Percentiles rank a stretch among this genome's conserved stretches.
Evolutionary conservation across 1,140 invertebrate genomes (phyloP).

Genomic region (Anadara kagoshimensis): DNA sequence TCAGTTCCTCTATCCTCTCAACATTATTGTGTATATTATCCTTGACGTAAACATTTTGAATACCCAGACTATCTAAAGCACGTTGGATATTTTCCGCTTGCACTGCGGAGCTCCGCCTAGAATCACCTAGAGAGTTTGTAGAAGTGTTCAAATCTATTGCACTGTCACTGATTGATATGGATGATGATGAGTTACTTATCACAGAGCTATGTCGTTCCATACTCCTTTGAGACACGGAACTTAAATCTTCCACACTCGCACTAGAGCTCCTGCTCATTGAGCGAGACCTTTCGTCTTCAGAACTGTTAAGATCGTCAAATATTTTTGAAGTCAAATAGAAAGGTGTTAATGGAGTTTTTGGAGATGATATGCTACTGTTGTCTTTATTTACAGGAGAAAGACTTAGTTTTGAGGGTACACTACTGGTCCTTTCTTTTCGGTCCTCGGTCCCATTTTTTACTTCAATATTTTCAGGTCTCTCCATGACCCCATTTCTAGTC

Average conservation of each 20-base stretch:
- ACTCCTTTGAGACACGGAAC: conserved; percentile 40
- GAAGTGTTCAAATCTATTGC: conserved; percentile 36
- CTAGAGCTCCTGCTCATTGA: conserved; percentile 65
- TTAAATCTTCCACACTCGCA: conserved; percentile 68
- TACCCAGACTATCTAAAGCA: conserved; percentile 59
- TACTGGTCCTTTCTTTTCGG: background rate
- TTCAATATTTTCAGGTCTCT: background rate
- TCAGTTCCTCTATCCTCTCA: conserved; percentile 77
- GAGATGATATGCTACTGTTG: conserved; percentile 13
- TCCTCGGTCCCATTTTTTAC: no score
- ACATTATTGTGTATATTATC: conserved; percentile 35
- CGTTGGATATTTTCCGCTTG: conserved; percentile 52
- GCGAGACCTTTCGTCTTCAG: conserved; percentile 41
- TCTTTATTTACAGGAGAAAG: background rate
- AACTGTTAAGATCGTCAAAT: conserved; percentile 46
- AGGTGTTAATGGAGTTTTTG: conserved; percentile 53
- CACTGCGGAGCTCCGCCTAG: conserved; percentile 32
- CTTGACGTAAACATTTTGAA: conserved; percentile 50
- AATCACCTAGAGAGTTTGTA: conserved; percentile 6
- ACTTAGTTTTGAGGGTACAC: background rate
- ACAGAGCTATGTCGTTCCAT: conserved; percentile 63
- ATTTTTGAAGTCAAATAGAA: conserved; percentile 44
- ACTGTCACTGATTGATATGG: conserved; percentile 54
- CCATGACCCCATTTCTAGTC: background rate
- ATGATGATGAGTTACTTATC: conserved; percentile 26